A percentile compares a stretch with the other conserved stretches of the same genome.
Evolutionary conservation across 2,888 invertebrate genomes (phyloP).

Genomic region (Drosophila macrospina): DNA sequence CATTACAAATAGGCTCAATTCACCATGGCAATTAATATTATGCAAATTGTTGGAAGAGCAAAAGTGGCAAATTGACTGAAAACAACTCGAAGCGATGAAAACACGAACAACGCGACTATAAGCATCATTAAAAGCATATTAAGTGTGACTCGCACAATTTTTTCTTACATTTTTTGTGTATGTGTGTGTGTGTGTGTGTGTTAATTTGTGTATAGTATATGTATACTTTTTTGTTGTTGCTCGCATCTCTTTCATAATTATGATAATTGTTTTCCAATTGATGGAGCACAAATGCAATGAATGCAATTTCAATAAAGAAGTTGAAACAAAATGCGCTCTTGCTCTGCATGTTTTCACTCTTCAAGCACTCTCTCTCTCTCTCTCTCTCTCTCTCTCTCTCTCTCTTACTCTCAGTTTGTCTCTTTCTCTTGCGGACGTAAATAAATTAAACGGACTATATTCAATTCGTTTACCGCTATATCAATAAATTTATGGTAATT

Average conservation of each 20-base stretch:
- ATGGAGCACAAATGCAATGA: constrained; percentile 68
- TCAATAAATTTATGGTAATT: constrained; percentile 59
- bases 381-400: background rate
- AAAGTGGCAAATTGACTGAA: constrained; percentile 22
- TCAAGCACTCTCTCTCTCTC: background rate
- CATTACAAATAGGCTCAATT: constrained; percentile 48
- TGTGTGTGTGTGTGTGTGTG: no score
- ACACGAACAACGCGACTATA: background rate
- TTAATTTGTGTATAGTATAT: no score
- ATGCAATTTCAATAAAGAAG: constrained; percentile 62
- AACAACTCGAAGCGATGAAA: background rate
- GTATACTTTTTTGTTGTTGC: constrained; percentile 4
- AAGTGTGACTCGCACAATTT: constrained; percentile 20
- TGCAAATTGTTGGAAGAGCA: constrained; percentile 44
- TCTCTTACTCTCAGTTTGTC: background rate
- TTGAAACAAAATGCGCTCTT: constrained; percentile 21
- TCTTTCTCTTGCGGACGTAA: background rate
- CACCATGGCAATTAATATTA: constrained; percentile 69
- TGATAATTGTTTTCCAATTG: constrained; percentile 80
- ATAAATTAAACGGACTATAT: constrained; percentile 41
- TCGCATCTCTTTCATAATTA: constrained; percentile 56
- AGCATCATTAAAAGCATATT: constrained; percentile 32
- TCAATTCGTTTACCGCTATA: constrained; percentile 48
- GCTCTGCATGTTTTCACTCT: background rate
- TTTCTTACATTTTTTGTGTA: background rate